A percentile compares a stretch with the other conserved stretches of the same genome.
Conservation (phyloP, 92 coral and sea anemone genomes). For the Metridium senile region DNA sequence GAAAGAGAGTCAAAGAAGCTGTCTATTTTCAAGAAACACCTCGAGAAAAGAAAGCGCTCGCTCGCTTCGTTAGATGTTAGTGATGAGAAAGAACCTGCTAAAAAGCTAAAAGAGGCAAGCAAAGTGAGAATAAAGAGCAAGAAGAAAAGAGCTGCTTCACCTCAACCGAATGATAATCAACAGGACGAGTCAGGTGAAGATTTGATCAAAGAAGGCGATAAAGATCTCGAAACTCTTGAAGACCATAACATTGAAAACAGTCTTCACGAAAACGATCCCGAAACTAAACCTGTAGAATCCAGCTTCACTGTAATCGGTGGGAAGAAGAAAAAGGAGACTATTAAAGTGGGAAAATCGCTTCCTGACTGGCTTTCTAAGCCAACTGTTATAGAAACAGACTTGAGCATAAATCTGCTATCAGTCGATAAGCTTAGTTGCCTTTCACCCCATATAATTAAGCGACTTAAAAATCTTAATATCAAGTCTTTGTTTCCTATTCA, state of each 20-base stretch:
- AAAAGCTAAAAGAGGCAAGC: constrained; percentile 20
- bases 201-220: neutral
- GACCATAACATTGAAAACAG: neutral
- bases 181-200: constrained; percentile 8
- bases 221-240: neutral
- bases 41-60: constrained; percentile 20
- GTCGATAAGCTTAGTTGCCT: constrained; percentile 63
- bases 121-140: neutral
- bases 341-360: constrained; percentile 72
- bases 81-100: neutral
- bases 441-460: constrained; percentile 42
- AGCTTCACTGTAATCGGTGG: constrained; percentile 94
- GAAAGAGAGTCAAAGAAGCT: constrained; percentile 25
- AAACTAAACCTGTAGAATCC: neutral
- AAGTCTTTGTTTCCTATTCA: constrained; percentile 86
- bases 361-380: constrained; percentile 96
- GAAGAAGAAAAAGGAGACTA: constrained; percentile 41
- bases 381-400: constrained; percentile 58
- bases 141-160: neutral
- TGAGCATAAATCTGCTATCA: constrained; percentile 57
- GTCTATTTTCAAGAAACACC: constrained; percentile 28
- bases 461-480: constrained; percentile 61
- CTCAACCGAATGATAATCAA: neutral
- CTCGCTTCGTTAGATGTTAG: neutral
- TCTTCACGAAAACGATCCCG: neutral